Conservation (phyloP, 2,888 invertebrate genomes). For the Acronicta aceris region DNA sequence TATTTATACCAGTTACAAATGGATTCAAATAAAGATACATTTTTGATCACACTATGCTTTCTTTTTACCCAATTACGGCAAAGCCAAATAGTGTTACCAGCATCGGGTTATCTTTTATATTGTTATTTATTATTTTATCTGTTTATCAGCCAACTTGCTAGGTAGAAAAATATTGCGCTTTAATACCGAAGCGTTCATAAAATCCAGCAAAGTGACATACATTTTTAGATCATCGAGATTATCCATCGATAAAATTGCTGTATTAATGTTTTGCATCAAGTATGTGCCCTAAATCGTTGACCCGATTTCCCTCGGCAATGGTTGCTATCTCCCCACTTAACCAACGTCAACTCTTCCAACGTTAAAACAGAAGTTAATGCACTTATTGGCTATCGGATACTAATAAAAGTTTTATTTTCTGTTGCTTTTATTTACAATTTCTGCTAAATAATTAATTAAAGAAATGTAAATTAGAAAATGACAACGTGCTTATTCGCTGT, state of each 20-base stretch:
- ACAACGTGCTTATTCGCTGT: no score
- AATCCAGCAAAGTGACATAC: neutral
- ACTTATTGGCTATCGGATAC: slow-evolving; percentile 62
- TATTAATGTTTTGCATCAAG: slow-evolving; percentile 40
- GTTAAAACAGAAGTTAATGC: slow-evolving; percentile 60
- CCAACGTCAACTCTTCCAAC: slow-evolving; percentile 39
- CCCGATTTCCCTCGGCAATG: slow-evolving; percentile 62
- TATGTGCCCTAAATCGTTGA: slow-evolving; percentile 59
- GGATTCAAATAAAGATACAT: neutral
- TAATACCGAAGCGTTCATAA: no score
- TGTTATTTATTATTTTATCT: no score
- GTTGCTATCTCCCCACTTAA: slow-evolving; percentile 66
- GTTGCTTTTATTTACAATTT: neutral
- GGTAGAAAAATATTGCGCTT: no score
- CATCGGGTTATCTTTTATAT: no score
- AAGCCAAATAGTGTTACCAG: no score
- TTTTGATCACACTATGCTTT: no score
- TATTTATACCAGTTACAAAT: neutral
- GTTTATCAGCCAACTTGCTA: no score
- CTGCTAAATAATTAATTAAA: no score
- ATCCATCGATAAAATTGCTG: slow-evolving; percentile 31
- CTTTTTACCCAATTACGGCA: no score
- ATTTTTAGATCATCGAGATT: slow-evolving; percentile 19
- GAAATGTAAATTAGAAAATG: no score
- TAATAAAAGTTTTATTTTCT: slow-evolving; percentile 38